Evolutionary conservation across 2,797 vertebrate genomes (phyloP).

Genomic region (Sebastes dallii): DNA sequence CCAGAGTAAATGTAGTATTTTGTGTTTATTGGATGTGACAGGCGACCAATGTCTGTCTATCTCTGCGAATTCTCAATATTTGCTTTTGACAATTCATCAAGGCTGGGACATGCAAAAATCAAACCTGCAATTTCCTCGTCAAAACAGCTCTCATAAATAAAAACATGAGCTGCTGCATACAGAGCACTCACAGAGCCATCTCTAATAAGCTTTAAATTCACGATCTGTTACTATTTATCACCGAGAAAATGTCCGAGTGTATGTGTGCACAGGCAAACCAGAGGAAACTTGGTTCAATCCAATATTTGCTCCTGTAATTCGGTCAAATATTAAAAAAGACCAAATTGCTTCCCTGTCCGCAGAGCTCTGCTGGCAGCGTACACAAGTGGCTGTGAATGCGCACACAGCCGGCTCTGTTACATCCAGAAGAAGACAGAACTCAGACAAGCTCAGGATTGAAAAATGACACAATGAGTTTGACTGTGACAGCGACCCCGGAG

Average conservation of each 20-base stretch:
- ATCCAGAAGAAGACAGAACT: constrained; percentile 50
- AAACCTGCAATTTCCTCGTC: constrained; percentile 72
- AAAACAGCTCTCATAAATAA: constrained; percentile 67
- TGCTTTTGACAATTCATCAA: constrained; percentile 67
- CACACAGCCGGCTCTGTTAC: constrained; percentile 74
- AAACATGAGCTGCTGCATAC: constrained; percentile 46
- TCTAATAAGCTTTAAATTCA: constrained; percentile 68
- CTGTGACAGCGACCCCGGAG: constrained; percentile 74
- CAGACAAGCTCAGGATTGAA: constrained; percentile 71
- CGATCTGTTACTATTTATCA: constrained; percentile 70
- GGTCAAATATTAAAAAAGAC: constrained; percentile 76
- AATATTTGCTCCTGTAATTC: constrained; percentile 80
- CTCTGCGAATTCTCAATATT: constrained; percentile 67
- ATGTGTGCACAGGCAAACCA: constrained; percentile 62
- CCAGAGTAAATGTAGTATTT: constrained; percentile 54
- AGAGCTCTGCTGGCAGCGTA: constrained; percentile 56
- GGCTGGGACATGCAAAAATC: constrained; percentile 57
- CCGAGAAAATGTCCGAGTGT: constrained; percentile 57
- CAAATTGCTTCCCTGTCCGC: constrained; percentile 74
- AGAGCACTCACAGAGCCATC: constrained; percentile 60
- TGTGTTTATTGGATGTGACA: constrained; percentile 65
- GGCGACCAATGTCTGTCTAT: constrained; percentile 54
- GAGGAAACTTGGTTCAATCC: constrained; percentile 70
- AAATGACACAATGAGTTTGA: constrained; percentile 77
- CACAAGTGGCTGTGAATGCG: constrained; percentile 39